Conservation (phyloP, 2,797 vertebrate species). For the Sebastes taczanowskii region DNA sequence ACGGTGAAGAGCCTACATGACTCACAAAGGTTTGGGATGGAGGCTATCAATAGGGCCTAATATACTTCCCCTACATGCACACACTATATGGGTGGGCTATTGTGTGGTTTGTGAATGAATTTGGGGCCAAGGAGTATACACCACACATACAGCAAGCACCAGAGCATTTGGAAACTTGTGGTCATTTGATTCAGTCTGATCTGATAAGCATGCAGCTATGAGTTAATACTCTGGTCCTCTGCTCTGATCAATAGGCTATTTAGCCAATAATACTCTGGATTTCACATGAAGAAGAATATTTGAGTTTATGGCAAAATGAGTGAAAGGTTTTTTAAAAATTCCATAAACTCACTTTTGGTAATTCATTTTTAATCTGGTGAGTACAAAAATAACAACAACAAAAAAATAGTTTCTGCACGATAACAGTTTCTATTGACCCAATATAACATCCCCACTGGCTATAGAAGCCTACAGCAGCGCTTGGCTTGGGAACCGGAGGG, state of each 20-base stretch:
- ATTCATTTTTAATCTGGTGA: too few relatives aligned
- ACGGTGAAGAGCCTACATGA: constrained; percentile 42
- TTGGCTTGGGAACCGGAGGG: too few relatives aligned
- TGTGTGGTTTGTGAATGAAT: constrained; percentile 17
- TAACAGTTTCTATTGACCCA: neutral
- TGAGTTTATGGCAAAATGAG: neutral
- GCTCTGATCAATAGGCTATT: neutral
- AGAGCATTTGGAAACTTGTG: constrained; percentile 13
- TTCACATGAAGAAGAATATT: neutral
- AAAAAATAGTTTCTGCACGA: neutral
- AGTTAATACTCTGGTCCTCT: neutral
- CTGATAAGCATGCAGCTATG: neutral
- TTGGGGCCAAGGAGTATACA: neutral
- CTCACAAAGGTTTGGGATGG: constrained; percentile 42
- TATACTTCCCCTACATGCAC: neutral
- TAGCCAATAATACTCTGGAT: neutral
- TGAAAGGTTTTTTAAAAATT: too few relatives aligned
- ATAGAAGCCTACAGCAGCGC: too few relatives aligned
- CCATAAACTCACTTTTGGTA: neutral
- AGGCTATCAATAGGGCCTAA: constrained; percentile 33
- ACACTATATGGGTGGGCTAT: neutral
- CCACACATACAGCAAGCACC: neutral
- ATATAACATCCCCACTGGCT: neutral
- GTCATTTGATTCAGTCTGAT: neutral
- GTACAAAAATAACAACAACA: neutral